Evolutionary conservation across 1,140 invertebrate species (phyloP).

Genomic region (Hyphantria cunea): DNA sequence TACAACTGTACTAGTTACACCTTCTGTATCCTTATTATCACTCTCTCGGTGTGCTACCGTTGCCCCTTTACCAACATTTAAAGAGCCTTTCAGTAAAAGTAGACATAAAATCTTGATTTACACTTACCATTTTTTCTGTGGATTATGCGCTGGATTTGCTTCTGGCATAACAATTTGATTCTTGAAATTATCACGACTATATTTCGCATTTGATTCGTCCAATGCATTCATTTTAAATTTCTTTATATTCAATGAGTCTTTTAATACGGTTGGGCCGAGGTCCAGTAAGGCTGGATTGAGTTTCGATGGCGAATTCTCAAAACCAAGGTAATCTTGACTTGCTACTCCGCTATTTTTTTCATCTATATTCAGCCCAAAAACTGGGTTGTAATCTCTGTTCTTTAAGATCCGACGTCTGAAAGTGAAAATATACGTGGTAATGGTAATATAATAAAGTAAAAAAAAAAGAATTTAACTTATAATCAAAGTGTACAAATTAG

Average conservation of each 20-base stretch:
- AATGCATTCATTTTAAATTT: constrained; percentile 1
- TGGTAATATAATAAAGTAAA: no score
- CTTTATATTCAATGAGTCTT: constrained; percentile 9
- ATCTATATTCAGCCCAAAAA: not conserved
- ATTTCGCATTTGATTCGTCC: constrained; percentile 1
- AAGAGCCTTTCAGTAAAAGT: no score
- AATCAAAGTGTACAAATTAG: no score
- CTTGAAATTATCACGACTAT: constrained; percentile 4
- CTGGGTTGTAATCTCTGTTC: not conserved
- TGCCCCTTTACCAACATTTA: no score
- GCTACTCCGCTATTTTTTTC: no score
- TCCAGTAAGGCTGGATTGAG: not conserved
- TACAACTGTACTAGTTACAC: no score
- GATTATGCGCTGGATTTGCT: constrained; percentile 11
- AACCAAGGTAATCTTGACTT: no score
- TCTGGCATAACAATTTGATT: constrained; percentile 9
- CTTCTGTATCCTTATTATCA: no score
- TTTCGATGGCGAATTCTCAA: no score
- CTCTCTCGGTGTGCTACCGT: no score
- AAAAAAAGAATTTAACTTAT: no score
- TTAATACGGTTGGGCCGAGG: not conserved
- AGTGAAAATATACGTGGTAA: not conserved
- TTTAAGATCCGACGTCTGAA: constrained; percentile 4
- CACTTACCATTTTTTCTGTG: constrained; percentile 39
- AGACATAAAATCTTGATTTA: no score